Conservation (phyloP, 1,140 invertebrate species). For the Papilio dardanus region DNA sequence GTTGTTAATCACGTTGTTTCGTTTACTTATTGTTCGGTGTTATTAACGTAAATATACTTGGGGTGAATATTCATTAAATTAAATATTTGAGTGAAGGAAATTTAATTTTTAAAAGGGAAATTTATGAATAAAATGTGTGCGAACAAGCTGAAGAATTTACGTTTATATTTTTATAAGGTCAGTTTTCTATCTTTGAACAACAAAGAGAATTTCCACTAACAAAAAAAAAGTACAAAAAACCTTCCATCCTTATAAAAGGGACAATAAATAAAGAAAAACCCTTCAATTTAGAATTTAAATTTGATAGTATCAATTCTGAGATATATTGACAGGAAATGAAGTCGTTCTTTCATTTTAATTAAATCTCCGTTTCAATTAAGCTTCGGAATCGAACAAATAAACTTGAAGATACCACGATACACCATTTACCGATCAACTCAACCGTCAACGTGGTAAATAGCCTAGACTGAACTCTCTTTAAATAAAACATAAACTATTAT, state of each 20-base stretch:
- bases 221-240: too few species aligned
- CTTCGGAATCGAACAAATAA: constrained; percentile 1
- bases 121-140: too few species aligned
- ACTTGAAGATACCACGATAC: neutral
- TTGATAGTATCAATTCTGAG: neutral
- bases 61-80: neutral
- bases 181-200: too few species aligned
- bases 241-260: too few species aligned
- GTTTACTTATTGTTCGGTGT: neutral
- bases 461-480: too few species aligned
- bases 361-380: neutral
- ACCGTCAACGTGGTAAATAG: too few species aligned
- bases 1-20: neutral
- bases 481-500: neutral
- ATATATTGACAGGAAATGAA: constrained; percentile 1
- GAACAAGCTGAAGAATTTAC: too few species aligned
- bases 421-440: neutral
- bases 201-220: too few species aligned
- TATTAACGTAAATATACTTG: neutral
- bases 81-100: too few species aligned
- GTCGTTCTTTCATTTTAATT: constrained; percentile 15
- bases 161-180: too few species aligned
- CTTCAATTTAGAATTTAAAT: neutral
- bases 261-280: too few species aligned
- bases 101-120: neutral